These are phyloP conservation scores for Drosophila helvetica DNA, from an alignment of 2,888 invertebrate species.

Conservation along the genomic window DNA sequence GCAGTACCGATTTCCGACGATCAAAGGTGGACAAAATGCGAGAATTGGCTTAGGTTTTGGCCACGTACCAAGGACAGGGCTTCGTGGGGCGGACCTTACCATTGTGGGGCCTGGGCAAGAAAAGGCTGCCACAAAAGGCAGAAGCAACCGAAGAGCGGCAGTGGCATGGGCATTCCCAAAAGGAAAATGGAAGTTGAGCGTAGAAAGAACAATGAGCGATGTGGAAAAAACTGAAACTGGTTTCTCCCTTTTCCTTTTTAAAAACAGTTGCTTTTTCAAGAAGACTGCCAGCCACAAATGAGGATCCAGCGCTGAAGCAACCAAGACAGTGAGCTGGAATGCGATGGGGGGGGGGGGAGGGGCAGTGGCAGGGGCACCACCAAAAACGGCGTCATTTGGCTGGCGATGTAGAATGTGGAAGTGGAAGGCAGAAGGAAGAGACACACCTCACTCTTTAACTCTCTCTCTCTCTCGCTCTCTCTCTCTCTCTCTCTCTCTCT, in stretches of 20 bases:
- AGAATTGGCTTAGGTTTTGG: not conserved
- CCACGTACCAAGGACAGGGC: not conserved
- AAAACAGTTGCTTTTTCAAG: slow-evolving; percentile 83
- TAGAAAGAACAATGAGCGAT: slow-evolving; percentile 15
- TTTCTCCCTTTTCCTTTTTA: slow-evolving; percentile 83
- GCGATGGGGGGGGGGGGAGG: not conserved
- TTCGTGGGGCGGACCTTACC: no score
- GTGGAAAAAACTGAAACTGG: slow-evolving; percentile 55
- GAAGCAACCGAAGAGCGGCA: slow-evolving; percentile 18
- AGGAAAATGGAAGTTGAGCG: slow-evolving; percentile 69
- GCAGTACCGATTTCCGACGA: not conserved
- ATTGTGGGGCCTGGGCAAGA: no score
- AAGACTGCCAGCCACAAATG: slow-evolving; percentile 35
- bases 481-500: not conserved
- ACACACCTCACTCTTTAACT: slow-evolving; percentile 22
- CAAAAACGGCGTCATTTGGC: slow-evolving; percentile 1
- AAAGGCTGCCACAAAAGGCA: slow-evolving; percentile 12
- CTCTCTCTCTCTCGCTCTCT: slow-evolving; percentile 5
- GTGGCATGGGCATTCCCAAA: slow-evolving; percentile 52
- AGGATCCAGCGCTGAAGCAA: not conserved
- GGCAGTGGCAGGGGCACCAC: not conserved
- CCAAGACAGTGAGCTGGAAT: not conserved
- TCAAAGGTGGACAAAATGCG: no score
- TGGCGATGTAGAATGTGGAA: slow-evolving; percentile 2
- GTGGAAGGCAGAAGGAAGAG: slow-evolving; percentile 7